Percentiles rank a stretch among this genome's conserved stretches.
Conservation (phyloP, 2,888 invertebrate species). For the Therioaphis trifolii region DNA sequence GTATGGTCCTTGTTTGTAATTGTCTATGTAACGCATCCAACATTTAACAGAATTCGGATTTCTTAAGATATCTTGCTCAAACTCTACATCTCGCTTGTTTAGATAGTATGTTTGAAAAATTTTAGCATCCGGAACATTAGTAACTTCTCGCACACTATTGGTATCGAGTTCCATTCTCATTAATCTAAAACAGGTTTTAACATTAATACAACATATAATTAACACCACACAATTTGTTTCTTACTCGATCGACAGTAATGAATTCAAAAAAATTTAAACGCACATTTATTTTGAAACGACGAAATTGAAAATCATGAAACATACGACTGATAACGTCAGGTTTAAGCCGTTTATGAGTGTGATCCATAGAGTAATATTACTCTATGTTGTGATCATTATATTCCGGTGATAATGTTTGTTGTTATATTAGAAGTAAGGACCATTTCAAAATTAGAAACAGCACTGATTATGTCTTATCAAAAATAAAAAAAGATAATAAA, state of each 20-base stretch:
- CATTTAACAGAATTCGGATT: constrained; percentile 98
- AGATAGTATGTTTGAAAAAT: constrained; percentile 43
- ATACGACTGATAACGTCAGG: constrained; percentile 21
- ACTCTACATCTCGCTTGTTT: constrained; percentile 95
- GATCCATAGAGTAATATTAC: no score
- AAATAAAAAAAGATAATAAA: no score
- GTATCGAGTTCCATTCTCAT: constrained; percentile 13
- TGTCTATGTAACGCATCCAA: constrained; percentile 97
- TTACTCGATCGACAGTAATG: not conserved
- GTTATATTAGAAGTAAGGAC: not conserved
- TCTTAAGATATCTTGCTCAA: constrained; percentile 97
- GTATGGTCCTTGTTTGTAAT: constrained; percentile 87
- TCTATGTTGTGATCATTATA: no score
- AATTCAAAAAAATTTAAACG: not conserved
- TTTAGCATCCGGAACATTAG: not conserved
- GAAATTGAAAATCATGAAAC: not conserved
- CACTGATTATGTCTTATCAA: no score
- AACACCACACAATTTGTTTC: not conserved
- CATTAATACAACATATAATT: not conserved
- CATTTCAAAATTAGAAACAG: no score
- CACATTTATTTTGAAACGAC: not conserved
- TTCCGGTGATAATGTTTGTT: not conserved
- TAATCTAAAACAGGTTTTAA: not conserved
- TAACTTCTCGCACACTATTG: not conserved
- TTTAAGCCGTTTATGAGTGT: no score